Evolutionary conservation across 2,888 invertebrate genomes (phyloP), one percentile per base, ranked within the genome.

Genomic region (Trissolcus brochymenae): DNA sequence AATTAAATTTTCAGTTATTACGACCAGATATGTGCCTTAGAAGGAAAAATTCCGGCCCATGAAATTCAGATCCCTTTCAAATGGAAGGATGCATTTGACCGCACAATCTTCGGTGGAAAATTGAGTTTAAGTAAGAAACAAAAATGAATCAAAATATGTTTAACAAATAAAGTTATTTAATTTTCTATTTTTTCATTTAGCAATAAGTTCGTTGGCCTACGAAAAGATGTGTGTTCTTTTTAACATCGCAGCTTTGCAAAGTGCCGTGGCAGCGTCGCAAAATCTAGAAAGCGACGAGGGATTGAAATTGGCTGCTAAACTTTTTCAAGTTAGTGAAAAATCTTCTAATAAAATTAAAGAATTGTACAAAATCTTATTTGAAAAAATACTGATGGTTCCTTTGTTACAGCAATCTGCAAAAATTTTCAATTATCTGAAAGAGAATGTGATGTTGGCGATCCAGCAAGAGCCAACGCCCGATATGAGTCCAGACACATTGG

Each of bases 1-100:
- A 35, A 13, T 49, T 14, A 46, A 46, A 6, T 76, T 80, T 91
- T 46, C 90, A 98, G 99, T 84, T 99, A 99, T 90, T 97, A 98
- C 91, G 99, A 99, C 91, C 98, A 99, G 90, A 91, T 99, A 73
- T 94, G 93, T 81, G 94, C 96, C 6, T 91, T 99, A 87, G 98
- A 99, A 90, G 92, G 93, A 68, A 99, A 99, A 91, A 94, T 99
- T 81, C 97, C 99, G 1, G 93, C 96, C 1, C 94, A 96, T 83
- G 98, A 99, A 90, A 94, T 99, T 66, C 96, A 96, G 89, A 96
- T 98, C 80, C 96, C 97, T 3, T 99, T 99, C 90, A 99, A 99
- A 90, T 99, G 99, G 99, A 98, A 98, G 90, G 98, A 99, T 93
- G 98, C 99, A 0, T 99, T 99, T 87, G 98, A 98, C 89, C 96